phyloP scores from a whole-genome alignment of 2,113 vertebrate species.

The Helogale parvula region DNA sequence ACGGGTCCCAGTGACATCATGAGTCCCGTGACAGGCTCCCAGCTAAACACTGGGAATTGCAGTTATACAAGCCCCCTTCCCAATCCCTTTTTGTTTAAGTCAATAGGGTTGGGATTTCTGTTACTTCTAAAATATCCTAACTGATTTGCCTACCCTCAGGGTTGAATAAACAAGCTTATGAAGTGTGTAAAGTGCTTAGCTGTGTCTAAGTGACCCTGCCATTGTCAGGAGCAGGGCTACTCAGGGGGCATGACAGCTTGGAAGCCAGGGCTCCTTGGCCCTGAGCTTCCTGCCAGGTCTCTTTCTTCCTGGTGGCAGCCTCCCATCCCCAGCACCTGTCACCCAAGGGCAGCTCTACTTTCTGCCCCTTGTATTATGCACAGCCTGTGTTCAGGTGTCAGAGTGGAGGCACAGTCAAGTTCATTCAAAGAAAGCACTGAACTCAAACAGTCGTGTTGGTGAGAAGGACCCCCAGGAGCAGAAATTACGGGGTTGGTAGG shows the following conservation, averaged over 20 bases:
- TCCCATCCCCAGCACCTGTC: not conserved
- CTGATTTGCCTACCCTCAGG: not conserved
- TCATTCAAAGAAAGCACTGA: conserved; percentile 31
- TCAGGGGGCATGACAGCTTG: not conserved
- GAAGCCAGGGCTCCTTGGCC: not conserved
- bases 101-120: not conserved
- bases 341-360: not conserved
- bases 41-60: not conserved
- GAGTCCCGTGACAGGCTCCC: not conserved
- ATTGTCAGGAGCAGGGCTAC: not conserved
- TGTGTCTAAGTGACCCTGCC: not conserved
- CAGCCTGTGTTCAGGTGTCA: not conserved
- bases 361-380: not conserved
- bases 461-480: not conserved
- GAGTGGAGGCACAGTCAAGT: not conserved
- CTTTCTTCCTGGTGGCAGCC: not conserved
- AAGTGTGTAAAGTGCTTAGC: not conserved
- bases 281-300: not conserved
- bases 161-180: not conserved
- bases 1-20: not conserved
- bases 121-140: not conserved
- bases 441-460: no score
- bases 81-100: not conserved
- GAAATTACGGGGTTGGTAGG: not conserved
- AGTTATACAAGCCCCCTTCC: not conserved